Conservation (phyloP, 2,888 invertebrate genomes). For the Chironomus riparius region DNA sequence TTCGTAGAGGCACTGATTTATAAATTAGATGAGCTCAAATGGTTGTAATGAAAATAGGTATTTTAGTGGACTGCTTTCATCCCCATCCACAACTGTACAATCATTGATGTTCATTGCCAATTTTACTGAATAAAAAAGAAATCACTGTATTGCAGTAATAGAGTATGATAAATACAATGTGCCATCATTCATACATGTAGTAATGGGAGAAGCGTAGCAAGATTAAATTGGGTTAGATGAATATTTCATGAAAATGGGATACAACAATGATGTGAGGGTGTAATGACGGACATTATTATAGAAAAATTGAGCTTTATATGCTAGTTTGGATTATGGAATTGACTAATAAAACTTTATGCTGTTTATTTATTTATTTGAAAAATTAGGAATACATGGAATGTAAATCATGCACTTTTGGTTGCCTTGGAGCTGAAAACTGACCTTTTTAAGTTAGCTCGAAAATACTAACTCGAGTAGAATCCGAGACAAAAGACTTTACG, state of each 20-base stretch:
- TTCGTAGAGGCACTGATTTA: background rate
- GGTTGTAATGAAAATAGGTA: background rate
- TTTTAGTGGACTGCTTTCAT: background rate
- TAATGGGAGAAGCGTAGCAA: too few species aligned
- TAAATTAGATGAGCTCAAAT: slow-evolving; percentile 14
- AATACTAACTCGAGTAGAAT: too few species aligned
- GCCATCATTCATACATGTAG: background rate
- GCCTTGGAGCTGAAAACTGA: too few species aligned
- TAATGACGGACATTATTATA: background rate
- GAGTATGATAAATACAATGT: background rate
- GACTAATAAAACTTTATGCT: too few species aligned
- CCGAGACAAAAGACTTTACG: too few species aligned
- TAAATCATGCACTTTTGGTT: too few species aligned
- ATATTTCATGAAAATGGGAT: slow-evolving; percentile 1
- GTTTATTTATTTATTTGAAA: too few species aligned
- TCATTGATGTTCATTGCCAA: background rate
- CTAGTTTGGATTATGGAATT: too few species aligned
- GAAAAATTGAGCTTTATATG: too few species aligned
- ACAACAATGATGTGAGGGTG: background rate
- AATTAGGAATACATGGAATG: too few species aligned
- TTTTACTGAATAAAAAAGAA: background rate
- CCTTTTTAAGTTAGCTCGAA: too few species aligned
- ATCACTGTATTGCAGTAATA: background rate
- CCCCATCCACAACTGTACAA: background rate
- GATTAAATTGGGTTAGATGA: background rate